These are phyloP conservation scores for Pseudolycoriella hygida DNA, from an alignment of 2,888 invertebrate genomes.

Conservation along the genomic window DNA sequence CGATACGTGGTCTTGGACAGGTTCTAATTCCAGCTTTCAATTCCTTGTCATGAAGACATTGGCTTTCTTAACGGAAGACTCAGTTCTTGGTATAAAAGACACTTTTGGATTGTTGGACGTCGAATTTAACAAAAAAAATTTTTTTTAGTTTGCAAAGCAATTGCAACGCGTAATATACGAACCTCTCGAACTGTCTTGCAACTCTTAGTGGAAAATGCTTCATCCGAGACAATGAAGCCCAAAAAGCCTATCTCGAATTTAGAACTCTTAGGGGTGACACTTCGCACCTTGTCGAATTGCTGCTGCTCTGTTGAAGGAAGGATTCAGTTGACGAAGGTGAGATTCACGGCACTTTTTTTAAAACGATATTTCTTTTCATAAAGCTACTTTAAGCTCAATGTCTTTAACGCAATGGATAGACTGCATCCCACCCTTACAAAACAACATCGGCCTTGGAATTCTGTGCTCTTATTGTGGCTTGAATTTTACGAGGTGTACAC, in stretches of 20 bases:
- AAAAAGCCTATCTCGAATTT: conserved; percentile 11
- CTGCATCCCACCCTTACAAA: conserved; percentile 19
- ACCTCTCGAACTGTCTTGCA: conserved; percentile 21
- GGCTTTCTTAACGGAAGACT: conserved; percentile 22
- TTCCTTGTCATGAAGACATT: conserved; percentile 16
- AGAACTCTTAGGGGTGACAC: conserved; percentile 14
- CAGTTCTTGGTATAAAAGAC: conserved; percentile 14
- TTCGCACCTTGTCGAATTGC: conserved; percentile 23
- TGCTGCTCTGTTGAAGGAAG: conserved; percentile 24
- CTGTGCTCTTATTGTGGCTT: conserved; percentile 20
- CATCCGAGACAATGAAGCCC: conserved; percentile 19
- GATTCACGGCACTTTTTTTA: not conserved
- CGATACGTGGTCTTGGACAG: conserved; percentile 24
- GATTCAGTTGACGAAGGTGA: conserved; percentile 14
- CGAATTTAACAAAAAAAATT: too few species aligned
- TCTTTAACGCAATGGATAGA: conserved; percentile 20
- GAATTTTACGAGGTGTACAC: conserved; percentile 25
- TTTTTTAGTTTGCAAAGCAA: conserved; percentile 19
- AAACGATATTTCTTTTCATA: not conserved
- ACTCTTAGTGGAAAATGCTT: conserved; percentile 18
- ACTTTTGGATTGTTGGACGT: not conserved
- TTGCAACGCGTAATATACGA: conserved; percentile 15
- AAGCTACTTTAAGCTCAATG: conserved; percentile 13
- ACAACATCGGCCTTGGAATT: conserved; percentile 16
- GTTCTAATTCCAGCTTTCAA: conserved; percentile 19